Evolutionary conservation across 2,113 vertebrate genomes (phyloP), one percentile per base, ranked within the genome.

Genomic region (Anoplopoma fimbria): DNA sequence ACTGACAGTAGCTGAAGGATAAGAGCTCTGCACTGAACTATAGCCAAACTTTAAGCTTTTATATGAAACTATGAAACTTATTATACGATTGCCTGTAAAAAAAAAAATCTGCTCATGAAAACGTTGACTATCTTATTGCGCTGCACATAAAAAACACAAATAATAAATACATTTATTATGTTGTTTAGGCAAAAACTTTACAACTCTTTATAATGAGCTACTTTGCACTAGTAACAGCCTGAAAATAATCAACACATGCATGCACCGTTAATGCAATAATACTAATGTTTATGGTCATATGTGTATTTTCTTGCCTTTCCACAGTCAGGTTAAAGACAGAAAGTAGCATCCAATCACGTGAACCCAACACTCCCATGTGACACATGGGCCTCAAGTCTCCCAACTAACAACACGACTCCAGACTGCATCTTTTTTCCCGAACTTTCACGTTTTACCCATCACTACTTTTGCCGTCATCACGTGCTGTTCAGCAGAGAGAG

Each of bases 381-480:
- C 33, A 36, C 65, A 14, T 25, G 10, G 25, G 36, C 53, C 60
- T 40, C 29, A 58, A 21, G 15, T 51, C n/a, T 69, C 29, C 33
- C 33, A 17, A 21, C 67, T 38, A 9, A 1, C 33, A 0, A 15
- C 40, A 61, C 1, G 8, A 61, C 40, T 78, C 15, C 23, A 49
- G 21, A 64, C 47, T 47, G 25, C 36, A 38, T 15, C 15, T 61
- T 78, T 14, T 53, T 75, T 40, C 34, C 19, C 21, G 72, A 69
- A 62, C 42, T 5, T 65, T 57, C 40, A 12, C 65, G 70, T 40
- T 73, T 25, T 31, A 23, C 13, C 63, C 25, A 45, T 34, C 5
- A 0, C 58, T 76, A 33, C 78, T 72, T 58, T 62, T 68, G 67
- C 42, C 72, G 34, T 81, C 42, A 67, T 33, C 13, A 42, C 58